Evolutionary conservation across 2,113 vertebrate genomes (phyloP), one percentile per base, ranked within the genome.

Genomic region (Bubalus kerabau): DNA sequence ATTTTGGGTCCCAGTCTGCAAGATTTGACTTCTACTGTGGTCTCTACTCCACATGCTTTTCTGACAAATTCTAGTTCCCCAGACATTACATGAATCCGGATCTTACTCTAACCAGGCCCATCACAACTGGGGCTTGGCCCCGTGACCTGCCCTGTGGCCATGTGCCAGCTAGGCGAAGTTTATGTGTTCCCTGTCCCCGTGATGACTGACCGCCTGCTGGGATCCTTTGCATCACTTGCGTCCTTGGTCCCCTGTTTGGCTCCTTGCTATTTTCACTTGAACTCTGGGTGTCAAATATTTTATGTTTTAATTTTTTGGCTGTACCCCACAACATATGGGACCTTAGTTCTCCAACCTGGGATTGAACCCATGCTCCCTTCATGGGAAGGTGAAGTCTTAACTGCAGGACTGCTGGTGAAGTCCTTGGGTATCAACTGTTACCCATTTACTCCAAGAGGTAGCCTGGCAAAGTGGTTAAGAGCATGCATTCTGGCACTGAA

Each of bases 401-500:
- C 36, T 74, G 6, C 10, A 74, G 21, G 36, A 40, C 67, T 21
- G 23, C 5, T 74, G 67, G 36, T 3, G 36, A 74, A 74, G 21
- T 74, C 52, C 59, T 14, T 57, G 48, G 50, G n/a, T 48, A 21
- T n/a, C 19, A 10, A 7, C 40, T 23, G 17, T 52, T 90, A 46
- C 59, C 57, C 19, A 32, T 54, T 6, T 5, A 14, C 56, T 24
- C 56, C n/a, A 21, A 62, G 54, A 17, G 59, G 16, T 7, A n/a
- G 19, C 48, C n/a, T 4, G 23, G n/a, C 48, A 71, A 30, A 23
- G 46, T 52, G 26, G 23, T 21, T 32, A 78, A 52, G 36, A 67
- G n/a, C 19, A 23, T 40, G 17, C 0, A 0, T 21, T 19, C 14
- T 6, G 56, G 43, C 76, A 28, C 11, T 8, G 16, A 13, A 9